A percentile compares a stretch with the other conserved stretches of the same genome.
Evolutionary conservation across 2,797 vertebrate genomes (phyloP).

Genomic region (Odontamblyopus rebecca): DNA sequence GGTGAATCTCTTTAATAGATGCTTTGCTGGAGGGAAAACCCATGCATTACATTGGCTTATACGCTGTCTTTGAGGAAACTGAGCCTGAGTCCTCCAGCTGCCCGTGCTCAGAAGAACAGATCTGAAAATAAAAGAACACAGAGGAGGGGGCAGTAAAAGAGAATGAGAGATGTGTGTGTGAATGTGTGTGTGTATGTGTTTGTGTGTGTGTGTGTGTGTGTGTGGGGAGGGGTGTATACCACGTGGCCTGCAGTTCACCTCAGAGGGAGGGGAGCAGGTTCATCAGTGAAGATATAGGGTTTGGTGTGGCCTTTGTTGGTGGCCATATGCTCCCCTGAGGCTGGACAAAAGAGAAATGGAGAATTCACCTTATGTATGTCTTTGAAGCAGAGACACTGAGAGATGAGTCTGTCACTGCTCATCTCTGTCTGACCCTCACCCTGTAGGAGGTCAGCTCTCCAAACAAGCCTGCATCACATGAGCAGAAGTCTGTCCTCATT

Average conservation of each 20-base stretch:
- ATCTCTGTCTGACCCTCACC: conserved; percentile 14
- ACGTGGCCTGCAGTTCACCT: conserved; percentile 60
- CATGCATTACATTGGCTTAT: neutral
- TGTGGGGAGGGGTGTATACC: neutral
- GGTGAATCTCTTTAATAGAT: conserved; percentile 24
- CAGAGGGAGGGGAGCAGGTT: conserved; percentile 40
- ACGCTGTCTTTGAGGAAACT: conserved; percentile 27
- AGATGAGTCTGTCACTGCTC: conserved; percentile 7
- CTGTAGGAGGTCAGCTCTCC: conserved; percentile 26
- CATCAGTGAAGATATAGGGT: conserved; percentile 30
- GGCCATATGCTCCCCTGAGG: conserved; percentile 66
- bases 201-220: neutral
- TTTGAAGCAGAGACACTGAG: conserved; percentile 43
- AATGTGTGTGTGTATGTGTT: too few relatives aligned
- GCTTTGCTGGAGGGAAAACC: conserved; percentile 31
- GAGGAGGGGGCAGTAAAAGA: conserved; percentile 35
- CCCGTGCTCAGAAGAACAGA: conserved; percentile 58
- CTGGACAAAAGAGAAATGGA: conserved; percentile 45
- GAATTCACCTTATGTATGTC: neutral
- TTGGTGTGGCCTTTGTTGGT: conserved; percentile 50
- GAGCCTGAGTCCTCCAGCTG: conserved; percentile 59
- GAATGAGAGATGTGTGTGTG: too few relatives aligned
- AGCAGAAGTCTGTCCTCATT: neutral
- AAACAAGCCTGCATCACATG: conserved; percentile 11
- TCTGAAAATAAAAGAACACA: conserved; percentile 67